Conservation (phyloP, 2,797 vertebrate species). For the Gadopsis bispinosus region DNA sequence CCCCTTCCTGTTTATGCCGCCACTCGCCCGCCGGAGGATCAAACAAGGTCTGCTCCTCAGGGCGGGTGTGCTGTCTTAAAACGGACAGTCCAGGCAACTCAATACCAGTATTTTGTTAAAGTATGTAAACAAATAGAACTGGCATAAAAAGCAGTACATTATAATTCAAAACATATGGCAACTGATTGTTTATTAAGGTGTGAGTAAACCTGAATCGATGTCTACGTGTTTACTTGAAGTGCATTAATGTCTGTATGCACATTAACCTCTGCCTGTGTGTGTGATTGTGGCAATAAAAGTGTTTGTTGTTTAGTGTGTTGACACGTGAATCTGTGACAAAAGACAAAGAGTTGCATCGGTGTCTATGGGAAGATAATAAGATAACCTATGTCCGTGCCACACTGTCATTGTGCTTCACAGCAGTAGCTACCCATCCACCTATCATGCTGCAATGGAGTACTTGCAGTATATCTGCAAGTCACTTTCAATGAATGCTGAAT, state of each 20-base stretch:
- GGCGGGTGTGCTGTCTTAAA: constrained; percentile 43
- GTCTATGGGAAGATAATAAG: too few species aligned
- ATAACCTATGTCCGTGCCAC: too few species aligned
- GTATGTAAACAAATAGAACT: neutral
- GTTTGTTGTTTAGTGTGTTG: too few species aligned
- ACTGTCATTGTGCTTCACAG: too few species aligned
- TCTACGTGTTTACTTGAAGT: too few species aligned
- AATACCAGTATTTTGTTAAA: constrained; percentile 8
- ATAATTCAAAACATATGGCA: neutral
- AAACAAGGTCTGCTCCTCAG: constrained; percentile 54
- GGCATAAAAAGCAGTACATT: neutral
- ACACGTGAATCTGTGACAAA: neutral
- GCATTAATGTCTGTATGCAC: neutral
- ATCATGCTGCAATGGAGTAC: too few species aligned
- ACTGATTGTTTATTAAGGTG: neutral
- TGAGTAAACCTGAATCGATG: constrained; percentile 3
- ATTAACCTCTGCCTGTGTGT: neutral
- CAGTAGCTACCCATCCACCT: too few species aligned
- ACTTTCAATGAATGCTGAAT: neutral
- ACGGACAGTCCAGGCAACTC: constrained; percentile 17
- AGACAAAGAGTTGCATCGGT: too few species aligned
- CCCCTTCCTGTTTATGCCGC: constrained; percentile 79
- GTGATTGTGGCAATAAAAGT: too few species aligned
- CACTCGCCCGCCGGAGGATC: constrained; percentile 66
- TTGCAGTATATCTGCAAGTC: too few species aligned